These are phyloP conservation scores for Epizoanthus fatuus DNA, from an alignment of 92 coral and sea anemone species.

Conservation along the genomic window DNA sequence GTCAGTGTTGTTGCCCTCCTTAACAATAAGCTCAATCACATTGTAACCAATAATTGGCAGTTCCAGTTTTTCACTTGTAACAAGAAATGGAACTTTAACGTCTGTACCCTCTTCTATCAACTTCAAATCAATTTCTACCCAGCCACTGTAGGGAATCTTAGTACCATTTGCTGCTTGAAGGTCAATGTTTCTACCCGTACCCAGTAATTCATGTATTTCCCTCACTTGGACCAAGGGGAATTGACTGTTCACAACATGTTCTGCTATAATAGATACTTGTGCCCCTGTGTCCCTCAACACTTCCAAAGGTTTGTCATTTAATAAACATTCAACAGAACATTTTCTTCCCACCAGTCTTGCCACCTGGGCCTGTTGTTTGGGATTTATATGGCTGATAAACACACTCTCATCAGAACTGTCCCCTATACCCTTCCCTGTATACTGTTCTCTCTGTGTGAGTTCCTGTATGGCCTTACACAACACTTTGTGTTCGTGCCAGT, in stretches of 20 bases:
- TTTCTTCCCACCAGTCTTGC: constrained; percentile 48
- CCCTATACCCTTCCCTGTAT: constrained; percentile 25
- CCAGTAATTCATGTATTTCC: constrained; percentile 37
- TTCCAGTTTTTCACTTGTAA: constrained; percentile 26
- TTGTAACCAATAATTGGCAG: constrained; percentile 46
- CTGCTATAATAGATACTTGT: constrained; percentile 56
- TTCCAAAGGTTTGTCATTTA: constrained; percentile 26
- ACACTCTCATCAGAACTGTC: constrained; percentile 51
- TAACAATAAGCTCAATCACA: constrained; percentile 29
- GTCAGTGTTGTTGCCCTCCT: constrained; percentile 1
- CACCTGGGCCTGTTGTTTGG: constrained; percentile 45
- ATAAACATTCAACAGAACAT: constrained; percentile 45
- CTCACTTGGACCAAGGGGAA: constrained; percentile 29
- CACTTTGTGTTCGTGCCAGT: constrained; percentile 58
- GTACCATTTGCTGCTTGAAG: constrained; percentile 58
- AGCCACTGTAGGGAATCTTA: constrained; percentile 31
- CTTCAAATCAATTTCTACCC: constrained; percentile 45
- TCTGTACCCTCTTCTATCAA: constrained; percentile 9
- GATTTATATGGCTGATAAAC: constrained; percentile 56
- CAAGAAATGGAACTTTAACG: constrained; percentile 44
- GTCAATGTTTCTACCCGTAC: constrained; percentile 21
- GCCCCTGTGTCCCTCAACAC: constrained; percentile 64
- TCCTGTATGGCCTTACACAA: constrained; percentile 57
- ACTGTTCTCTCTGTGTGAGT: constrained; percentile 15
- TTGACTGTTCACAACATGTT: constrained; percentile 16